phyloP scores from a whole-genome alignment of 2,113 vertebrate genomes.

The Pantherophis guttatus region DNA sequence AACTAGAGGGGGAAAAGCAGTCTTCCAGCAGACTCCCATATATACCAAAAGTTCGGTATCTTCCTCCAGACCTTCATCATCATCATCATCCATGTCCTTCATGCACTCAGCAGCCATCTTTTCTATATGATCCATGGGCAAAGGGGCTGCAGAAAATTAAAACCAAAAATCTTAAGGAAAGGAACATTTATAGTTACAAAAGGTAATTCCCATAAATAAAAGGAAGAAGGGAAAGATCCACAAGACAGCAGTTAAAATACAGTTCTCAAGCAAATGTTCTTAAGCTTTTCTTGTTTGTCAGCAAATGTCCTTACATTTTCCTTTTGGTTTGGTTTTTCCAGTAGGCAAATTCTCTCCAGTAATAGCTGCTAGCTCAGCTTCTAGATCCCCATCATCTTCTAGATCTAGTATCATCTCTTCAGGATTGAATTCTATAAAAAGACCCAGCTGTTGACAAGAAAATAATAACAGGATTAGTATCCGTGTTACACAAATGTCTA shows the following conservation, averaged over 20 bases:
- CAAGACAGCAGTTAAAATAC: neutral
- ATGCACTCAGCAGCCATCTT: constrained; percentile 92
- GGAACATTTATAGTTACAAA: constrained; percentile 16
- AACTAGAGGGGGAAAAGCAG: neutral
- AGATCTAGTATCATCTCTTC: constrained; percentile 81
- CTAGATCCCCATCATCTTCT: constrained; percentile 80
- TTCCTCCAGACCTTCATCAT: constrained; percentile 78
- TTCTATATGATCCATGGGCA: constrained; percentile 93
- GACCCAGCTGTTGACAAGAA: constrained; percentile 79
- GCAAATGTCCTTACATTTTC: constrained; percentile 71
- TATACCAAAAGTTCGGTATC: constrained; percentile 85
- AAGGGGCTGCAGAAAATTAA: constrained; percentile 72
- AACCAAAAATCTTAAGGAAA: constrained; percentile 21
- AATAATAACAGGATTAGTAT: constrained; percentile 14
- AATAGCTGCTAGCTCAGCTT: constrained; percentile 90
- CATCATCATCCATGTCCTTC: constrained; percentile 83
- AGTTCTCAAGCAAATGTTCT: neutral
- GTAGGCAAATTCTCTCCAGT: constrained; percentile 70
- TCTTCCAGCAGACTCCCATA: constrained; percentile 25
- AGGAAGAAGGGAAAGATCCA: neutral
- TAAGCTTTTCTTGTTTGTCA: neutral
- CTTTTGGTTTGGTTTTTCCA: constrained; percentile 70
- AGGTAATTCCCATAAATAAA: neutral
- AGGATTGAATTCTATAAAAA: constrained; percentile 84
- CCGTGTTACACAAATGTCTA: neutral